Evolutionary conservation across 2,797 vertebrate species (phyloP), one percentile per base, ranked within the genome.

Genomic region (Hyperoplus lanceolatus): DNA sequence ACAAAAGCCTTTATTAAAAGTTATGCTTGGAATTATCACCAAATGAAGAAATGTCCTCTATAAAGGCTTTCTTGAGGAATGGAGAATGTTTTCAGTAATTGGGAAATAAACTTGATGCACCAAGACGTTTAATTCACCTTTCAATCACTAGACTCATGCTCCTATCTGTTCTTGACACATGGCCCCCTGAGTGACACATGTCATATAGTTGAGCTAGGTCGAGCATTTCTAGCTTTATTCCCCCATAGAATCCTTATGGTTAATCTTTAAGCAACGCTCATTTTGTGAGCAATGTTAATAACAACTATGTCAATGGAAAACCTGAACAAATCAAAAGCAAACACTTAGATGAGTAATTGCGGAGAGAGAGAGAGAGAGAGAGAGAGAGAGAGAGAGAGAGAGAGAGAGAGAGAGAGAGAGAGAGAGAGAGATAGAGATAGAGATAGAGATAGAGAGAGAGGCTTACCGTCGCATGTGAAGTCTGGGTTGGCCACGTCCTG

Each of bases 401-500:
- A 56, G 10, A 45, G 1, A 11, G 4, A 15, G 8, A 13, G 14
- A 45, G 36, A n/a, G 2, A 14, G n/a, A 45, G 6, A 11, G 43
- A 15, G 8, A 13, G 14, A 45, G 39, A n/a, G 2, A 14, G 15
- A 36, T 36, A 11, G 15, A 72, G 15, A n/a, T 4, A 36, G 11
- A 6, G 12, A 12, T 1, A 56, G 10, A 45, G 1, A 11, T 0
- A 15, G 8, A 13, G 14, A 45, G 15, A 74, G 15, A n/a, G 4
- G 5, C 81, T 94, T 93, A 99, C 98, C 97, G 0, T 99, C 98
- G 0, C 98, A 99, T 55, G 97, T 98, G 82, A 99, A 99, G 93
- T 99, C 98, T 5, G 98, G 98, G 14, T 93, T 85, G 41, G 98
- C 97, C 70, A 99, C 97, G 3, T 99, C 98, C 94, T 99, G 98